Evolutionary conservation across 2,888 invertebrate species (phyloP).

Genomic region (Gisinianus flammeolus): DNA sequence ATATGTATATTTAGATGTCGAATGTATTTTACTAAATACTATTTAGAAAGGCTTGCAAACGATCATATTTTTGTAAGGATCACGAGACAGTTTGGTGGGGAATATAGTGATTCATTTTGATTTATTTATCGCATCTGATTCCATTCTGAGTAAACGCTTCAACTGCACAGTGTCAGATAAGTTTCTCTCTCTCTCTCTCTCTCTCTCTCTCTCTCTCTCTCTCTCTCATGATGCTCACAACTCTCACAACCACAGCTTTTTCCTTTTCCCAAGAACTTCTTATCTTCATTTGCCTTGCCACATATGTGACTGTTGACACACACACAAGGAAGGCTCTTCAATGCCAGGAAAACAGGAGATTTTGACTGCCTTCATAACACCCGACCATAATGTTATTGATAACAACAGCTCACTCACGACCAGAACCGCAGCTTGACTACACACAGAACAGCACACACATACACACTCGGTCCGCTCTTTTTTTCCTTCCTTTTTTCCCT

Average conservation of each 20-base stretch:
- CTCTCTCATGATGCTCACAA: not conserved
- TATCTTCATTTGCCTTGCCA: constrained; percentile 11
- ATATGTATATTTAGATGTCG: too few relatives aligned
- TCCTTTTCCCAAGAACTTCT: not conserved
- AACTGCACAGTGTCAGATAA: not conserved
- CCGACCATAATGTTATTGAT: not conserved
- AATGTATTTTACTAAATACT: too few relatives aligned
- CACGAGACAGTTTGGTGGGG: too few relatives aligned
- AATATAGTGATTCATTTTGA: constrained; percentile 19
- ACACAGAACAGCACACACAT: too few relatives aligned
- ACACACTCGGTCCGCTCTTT: too few relatives aligned
- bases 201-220: not conserved
- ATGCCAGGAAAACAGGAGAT: not conserved
- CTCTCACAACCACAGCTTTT: not conserved
- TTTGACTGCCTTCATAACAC: not conserved
- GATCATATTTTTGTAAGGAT: too few relatives aligned
- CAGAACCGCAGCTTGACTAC: too few relatives aligned
- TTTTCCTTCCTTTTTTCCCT: too few relatives aligned
- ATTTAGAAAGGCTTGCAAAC: too few relatives aligned
- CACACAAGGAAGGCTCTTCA: not conserved
- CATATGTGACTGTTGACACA: not conserved
- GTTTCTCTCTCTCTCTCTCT: not conserved
- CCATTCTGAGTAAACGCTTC: constrained; percentile 10
- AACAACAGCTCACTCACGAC: too few relatives aligned
- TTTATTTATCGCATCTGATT: constrained; percentile 13